phyloP scores from a whole-genome alignment of 2,113 vertebrate genomes.

The Notiomystis cincta region DNA sequence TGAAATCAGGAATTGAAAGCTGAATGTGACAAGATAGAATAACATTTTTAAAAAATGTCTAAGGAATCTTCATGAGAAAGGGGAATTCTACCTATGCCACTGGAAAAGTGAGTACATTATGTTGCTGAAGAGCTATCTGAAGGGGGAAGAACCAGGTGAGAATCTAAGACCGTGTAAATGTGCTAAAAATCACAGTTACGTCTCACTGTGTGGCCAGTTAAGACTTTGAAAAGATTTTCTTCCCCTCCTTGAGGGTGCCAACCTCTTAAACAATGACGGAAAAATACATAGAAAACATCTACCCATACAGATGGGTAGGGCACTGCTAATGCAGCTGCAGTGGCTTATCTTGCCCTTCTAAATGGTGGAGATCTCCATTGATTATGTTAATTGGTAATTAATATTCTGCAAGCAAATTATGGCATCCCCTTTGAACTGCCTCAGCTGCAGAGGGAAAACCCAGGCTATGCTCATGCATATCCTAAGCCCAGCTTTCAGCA shows the following conservation, averaged over 20 bases:
- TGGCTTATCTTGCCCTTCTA: not conserved
- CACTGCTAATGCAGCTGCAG: not conserved
- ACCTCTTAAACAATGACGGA: not conserved
- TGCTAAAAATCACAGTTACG: not conserved
- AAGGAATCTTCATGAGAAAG: not conserved
- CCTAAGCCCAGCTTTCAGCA: not conserved
- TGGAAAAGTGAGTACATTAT: not conserved
- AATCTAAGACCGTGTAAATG: not conserved
- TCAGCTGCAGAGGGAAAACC: not conserved
- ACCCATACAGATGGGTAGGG: not conserved
- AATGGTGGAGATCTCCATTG: not conserved
- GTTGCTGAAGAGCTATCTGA: not conserved
- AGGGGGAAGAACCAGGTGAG: not conserved
- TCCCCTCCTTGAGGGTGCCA: not conserved
- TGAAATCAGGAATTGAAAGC: not conserved
- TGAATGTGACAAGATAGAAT: not conserved
- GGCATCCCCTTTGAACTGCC: not conserved
- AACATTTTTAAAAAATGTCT: not conserved
- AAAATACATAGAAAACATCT: not conserved
- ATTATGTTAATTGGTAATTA: not conserved
- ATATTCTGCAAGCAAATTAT: not conserved
- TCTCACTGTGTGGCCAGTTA: not conserved
- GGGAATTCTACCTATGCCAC: not conserved
- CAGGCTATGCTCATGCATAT: not conserved
- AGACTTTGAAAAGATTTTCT: not conserved